These are phyloP conservation scores for Emydocephalus ijimae DNA, from an alignment of 2,113 vertebrate species.

Conservation along the genomic window DNA sequence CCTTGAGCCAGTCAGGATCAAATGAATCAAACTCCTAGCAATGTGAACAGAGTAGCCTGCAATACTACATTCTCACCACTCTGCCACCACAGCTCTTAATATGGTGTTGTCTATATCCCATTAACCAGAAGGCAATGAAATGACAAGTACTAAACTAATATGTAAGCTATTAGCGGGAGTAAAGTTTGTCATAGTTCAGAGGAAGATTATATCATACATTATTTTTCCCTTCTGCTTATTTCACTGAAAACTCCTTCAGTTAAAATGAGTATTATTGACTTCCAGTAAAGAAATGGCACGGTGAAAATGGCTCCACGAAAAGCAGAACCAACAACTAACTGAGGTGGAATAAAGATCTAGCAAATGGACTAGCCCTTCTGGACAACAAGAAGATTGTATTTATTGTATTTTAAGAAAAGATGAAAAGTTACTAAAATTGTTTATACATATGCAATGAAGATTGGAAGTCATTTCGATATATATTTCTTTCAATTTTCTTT, in stretches of 20 bases:
- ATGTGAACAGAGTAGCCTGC: too few species aligned
- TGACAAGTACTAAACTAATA: background rate
- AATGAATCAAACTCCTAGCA: background rate
- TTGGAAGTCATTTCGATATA: background rate
- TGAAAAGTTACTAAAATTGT: background rate
- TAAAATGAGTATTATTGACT: background rate
- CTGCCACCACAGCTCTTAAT: background rate
- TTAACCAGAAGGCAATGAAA: background rate
- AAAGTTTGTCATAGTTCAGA: background rate
- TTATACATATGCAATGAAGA: background rate
- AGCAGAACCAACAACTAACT: background rate
- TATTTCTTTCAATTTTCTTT: background rate
- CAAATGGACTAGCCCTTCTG: background rate
- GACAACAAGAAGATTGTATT: background rate
- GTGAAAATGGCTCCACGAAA: background rate
- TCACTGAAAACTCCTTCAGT: background rate
- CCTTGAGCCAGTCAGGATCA: background rate
- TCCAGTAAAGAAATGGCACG: background rate
- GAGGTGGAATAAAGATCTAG: background rate
- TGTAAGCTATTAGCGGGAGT: background rate
- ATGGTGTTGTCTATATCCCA: background rate
- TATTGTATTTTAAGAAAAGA: background rate
- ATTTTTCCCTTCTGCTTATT: background rate
- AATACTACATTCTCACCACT: background rate
- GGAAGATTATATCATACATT: background rate